A percentile compares a stretch with the other conserved stretches of the same genome.
phyloP scores from a whole-genome alignment of 2,113 vertebrate species.

The Microcebus tavaratra region DNA sequence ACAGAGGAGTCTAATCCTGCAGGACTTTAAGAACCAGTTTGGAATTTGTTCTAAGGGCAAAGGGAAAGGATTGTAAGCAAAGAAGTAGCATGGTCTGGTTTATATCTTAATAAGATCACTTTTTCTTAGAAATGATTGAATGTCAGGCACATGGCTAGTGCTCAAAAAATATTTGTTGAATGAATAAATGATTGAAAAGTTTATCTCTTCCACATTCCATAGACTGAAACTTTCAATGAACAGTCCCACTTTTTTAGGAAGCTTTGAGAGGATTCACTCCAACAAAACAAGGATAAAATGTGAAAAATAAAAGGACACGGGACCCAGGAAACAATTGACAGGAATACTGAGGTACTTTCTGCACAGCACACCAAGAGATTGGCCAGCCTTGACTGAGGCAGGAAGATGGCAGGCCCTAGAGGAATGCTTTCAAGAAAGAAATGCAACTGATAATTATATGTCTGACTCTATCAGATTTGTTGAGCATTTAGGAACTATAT shows the following conservation, averaged over 20 bases:
- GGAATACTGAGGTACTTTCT: not conserved
- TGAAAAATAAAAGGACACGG: not conserved
- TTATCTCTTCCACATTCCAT: not conserved
- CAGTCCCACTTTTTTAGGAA: not conserved
- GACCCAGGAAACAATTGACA: not conserved
- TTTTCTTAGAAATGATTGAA: not conserved
- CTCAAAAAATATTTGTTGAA: not conserved
- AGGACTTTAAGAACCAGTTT: not conserved
- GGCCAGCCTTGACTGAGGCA: not conserved
- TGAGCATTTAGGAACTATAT: slow-evolving; percentile 1
- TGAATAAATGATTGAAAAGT: not conserved
- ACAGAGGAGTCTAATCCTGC: not conserved
- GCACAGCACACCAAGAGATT: not conserved
- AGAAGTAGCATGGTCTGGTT: not conserved
- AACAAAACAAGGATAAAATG: not conserved
- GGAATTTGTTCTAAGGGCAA: not conserved
- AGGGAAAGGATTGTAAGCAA: not conserved
- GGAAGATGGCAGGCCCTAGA: not conserved
- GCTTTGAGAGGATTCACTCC: not conserved
- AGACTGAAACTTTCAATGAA: not conserved
- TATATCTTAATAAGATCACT: not conserved
- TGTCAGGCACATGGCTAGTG: not conserved
- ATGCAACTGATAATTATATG: not conserved
- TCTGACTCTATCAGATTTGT: not conserved
- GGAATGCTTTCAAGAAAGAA: not conserved